Base-by-base conservation (phyloP, 2,113 vertebrate genomes). In the Vicugna pacos region DNA sequence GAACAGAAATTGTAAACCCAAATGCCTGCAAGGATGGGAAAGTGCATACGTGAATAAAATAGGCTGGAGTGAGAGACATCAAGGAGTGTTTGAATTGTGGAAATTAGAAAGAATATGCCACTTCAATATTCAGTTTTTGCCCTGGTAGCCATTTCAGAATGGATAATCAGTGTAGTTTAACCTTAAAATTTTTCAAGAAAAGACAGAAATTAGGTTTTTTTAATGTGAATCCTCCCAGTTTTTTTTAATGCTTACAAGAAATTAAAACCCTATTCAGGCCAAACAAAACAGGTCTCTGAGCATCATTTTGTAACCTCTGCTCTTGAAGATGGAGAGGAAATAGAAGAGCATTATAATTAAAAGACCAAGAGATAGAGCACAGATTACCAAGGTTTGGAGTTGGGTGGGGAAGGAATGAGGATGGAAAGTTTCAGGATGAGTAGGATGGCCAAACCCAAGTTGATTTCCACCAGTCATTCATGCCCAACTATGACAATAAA, bases 131-230 rank as follows among this genome's bases (percentile, higher is more conserved):
- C 32, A 22, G 14, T 20, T 84, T 83, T 42, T 20, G 19, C 17
- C 32, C 4, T 58, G 19, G 19, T 28, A 72, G 22, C 48, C n/a
- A 22, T 12, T 8, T 54, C 2, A 2, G 48, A 46, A 83, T 38
- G 64, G 35, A 72, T 4, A 20, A 56, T 24, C 64, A 67, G 2
- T 54, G n/a, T 32, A 38, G 1, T 69, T 80, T 60, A 32, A 83
- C 20, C 20, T 62, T 62, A 46, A 3, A 17, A 46, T 58, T 89
- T 79, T 96, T 92, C 28, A 62, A 81, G 77, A 75, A 92, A 95
- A 73, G 32, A 50, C 0, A 79, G n/a, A 73, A 89, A 85, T 62
- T 54, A 22, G 42, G 12, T 28, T 90, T 90, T 85, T 93, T 73
- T 42, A 42, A 64, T 65, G 19, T 64, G 28, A 81, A 62, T 54